A percentile compares a stretch with the other conserved stretches of the same genome.
These are phyloP conservation scores for Tanypteryx hageni DNA, from an alignment of 2,888 invertebrate genomes.

Conservation along the genomic window DNA sequence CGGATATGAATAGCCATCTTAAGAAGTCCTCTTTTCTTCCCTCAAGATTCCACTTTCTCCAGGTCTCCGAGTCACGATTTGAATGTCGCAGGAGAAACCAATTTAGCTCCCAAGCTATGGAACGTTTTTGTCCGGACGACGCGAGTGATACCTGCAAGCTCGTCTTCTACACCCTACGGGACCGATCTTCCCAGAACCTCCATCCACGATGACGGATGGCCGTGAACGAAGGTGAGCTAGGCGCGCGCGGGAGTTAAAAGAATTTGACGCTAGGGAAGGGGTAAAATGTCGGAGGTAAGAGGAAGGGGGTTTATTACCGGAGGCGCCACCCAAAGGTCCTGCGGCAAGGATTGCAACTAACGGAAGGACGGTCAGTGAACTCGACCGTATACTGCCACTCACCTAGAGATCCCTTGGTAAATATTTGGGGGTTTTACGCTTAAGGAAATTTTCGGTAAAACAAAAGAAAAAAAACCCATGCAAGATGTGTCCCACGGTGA, in stretches of 20 bases:
- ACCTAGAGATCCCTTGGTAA: not conserved
- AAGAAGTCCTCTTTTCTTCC: not conserved
- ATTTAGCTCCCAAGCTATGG: not conserved
- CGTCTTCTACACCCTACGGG: not conserved
- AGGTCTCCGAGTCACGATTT: not conserved
- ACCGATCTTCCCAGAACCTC: not conserved
- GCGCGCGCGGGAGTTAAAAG: slow-evolving; percentile 50
- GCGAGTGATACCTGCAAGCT: not conserved
- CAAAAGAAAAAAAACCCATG: no score
- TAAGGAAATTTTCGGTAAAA: not conserved
- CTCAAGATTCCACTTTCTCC: not conserved
- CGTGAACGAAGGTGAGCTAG: slow-evolving; percentile 44
- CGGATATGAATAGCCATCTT: slow-evolving; percentile 57
- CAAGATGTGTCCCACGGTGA: no score
- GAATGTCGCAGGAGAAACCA: not conserved
- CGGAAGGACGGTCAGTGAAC: slow-evolving; percentile 64
- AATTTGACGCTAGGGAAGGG: slow-evolving; percentile 47
- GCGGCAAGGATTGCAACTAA: slow-evolving; percentile 52
- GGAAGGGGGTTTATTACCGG: slow-evolving; percentile 10
- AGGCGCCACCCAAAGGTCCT: slow-evolving; percentile 43
- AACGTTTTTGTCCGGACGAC: not conserved
- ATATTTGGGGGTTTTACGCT: not conserved
- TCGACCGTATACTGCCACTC: slow-evolving; percentile 14
- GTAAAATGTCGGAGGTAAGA: slow-evolving; percentile 6
- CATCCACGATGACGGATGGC: slow-evolving; percentile 51